Evolutionary conservation across 2,888 invertebrate species (phyloP), one percentile per base, ranked within the genome.

Genomic region (Glyphotaelius pellucidus): DNA sequence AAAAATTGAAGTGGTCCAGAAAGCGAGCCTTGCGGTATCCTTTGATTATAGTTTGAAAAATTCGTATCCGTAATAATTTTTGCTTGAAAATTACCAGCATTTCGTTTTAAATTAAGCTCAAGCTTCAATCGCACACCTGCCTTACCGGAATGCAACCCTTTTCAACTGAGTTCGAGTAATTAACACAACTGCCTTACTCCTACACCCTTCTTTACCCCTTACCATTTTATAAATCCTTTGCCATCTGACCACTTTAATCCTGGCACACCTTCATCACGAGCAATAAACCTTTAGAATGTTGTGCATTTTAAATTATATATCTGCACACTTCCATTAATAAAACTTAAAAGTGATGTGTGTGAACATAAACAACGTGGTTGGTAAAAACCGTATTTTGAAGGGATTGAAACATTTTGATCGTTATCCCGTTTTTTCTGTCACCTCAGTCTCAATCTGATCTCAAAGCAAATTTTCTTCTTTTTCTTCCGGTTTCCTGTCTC

Each of bases 121-220:
- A 35, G 35, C n/a, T n/a, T n/a, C 32, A 38, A 32, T 85, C 32
- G 32, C 38, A 12, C n/a, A 25, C 14, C 32, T 31, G 32, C 7
- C 32, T 81, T 81, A 67, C 88, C 7, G 79, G 79, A 32, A 88
- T 67, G 88, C 67, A 88, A 88, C 88, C 52, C 67, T 88, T 88
- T 88, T 88, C 30, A 85, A 88, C 88, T 31, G 67, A 67, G 67
- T 67, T 67, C 52, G 88, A 88, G 88, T 88, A 88, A 88, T 88
- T 47, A 31, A 67, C 86, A 30, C 30, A 86, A 47, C 86, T 38
- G 11, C 42, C 86, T 42, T 30, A 9, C 86, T 42, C 86, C 14
- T 30, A 30, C 35, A 25, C n/a, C 2, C 14, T 12, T 30, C 3
- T 9, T 30, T 30, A n/a, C 11, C 83, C 83, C 32, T 11, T 25